Evolutionary conservation across 2,888 invertebrate genomes (phyloP), one percentile per base, ranked within the genome.

Genomic region (Drosophila suboccidentalis): DNA sequence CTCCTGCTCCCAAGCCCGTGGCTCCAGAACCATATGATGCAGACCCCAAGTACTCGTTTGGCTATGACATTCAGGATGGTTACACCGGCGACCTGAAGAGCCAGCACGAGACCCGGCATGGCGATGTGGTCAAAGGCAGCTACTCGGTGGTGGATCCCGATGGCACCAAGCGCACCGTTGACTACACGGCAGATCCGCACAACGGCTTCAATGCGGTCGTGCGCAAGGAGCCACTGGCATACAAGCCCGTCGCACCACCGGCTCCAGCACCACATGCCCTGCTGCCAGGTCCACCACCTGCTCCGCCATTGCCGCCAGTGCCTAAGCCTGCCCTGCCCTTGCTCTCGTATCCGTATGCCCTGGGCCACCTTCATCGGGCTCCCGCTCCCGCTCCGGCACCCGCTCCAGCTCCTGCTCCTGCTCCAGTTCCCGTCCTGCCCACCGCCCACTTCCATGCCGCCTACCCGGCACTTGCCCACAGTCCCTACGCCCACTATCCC

Each of bases 71-170:
- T 38, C 93, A 94, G 85, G 94, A 94, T 58, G 91, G 92, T 38
- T 90, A 93, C 46, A 94, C 94, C 3, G 94, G 94, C 1, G 94
- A 94, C 75, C 90, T 91, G 54, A 94, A 94, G 82, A 93, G 92
- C 36, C 95, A 95, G 92, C 94, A 94, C 75, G 95, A 95, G 93
- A 94, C 94, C 67, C 94, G 95, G 69, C 93, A 93, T 74, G 95
- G 95, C n/a, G 95, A 95, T 92, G 94, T 94, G 79, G 95, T 95
- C 47, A 94, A 94, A 90, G 95, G 93, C 91, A 94, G 93, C 75
- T 94, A 94, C 84, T 93, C 93, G 8, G 89, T 94, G 9, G 90
- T 91, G 26, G 94, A 94, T 79, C 94, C 95, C 29, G 95, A 95
- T 87, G 95, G 95, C 80, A 94, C 94, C 61, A 94, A 94, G 90